phyloP scores from a whole-genome alignment of 2,797 vertebrate species.

The Spinus pinus region DNA sequence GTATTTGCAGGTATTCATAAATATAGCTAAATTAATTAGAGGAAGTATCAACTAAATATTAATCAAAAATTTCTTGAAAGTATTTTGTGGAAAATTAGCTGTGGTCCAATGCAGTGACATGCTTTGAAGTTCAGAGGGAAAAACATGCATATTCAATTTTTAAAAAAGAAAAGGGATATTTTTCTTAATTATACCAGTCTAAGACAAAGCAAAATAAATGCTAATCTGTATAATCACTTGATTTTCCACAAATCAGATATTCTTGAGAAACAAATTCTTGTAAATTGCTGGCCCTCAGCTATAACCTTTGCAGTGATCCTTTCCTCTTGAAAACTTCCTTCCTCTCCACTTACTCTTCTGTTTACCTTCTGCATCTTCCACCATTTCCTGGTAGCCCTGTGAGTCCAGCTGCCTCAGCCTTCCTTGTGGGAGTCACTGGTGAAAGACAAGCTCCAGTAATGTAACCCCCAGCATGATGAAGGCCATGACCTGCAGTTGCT shows the following conservation, averaged over 20 bases:
- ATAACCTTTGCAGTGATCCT: neutral
- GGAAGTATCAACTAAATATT: neutral
- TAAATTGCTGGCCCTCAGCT: neutral
- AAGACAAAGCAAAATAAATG: neutral
- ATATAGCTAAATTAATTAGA: neutral
- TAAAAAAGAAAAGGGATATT: neutral
- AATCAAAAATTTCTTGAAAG: neutral
- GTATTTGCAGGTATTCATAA: neutral
- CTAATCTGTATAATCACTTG: neutral
- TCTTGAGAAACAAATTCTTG: neutral
- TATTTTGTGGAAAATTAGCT: neutral
- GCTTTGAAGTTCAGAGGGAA: neutral
- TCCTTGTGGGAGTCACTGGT: rapidly evolving
- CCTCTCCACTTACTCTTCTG: neutral
- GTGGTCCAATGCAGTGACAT: neutral
- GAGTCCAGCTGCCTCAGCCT: neutral
- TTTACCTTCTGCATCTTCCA: neutral
- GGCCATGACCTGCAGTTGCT: neutral
- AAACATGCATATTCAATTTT: neutral
- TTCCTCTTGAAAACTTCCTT: neutral
- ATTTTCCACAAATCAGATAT: neutral
- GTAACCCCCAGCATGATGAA: neutral
- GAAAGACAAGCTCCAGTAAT: neutral
- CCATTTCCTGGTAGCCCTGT: neutral
- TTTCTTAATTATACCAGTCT: neutral